Evolutionary conservation across 2,113 vertebrate species (phyloP).

Genomic region (Plecotus auritus): DNA sequence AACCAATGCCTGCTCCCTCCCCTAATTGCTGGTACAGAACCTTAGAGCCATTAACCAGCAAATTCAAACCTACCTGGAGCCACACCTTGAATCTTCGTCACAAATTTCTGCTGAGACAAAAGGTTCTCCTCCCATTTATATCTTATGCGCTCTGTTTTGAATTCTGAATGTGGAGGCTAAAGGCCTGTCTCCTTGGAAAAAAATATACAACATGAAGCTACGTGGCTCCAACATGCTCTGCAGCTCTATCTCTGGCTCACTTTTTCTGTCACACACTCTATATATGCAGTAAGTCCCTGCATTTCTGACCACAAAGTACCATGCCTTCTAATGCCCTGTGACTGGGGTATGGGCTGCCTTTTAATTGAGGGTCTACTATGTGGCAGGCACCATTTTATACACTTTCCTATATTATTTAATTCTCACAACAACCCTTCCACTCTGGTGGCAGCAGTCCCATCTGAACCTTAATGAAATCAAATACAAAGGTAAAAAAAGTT

Average conservation of each 20-base stretch:
- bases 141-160: neutral
- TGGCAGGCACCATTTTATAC: neutral
- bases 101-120: neutral
- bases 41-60: neutral
- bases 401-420: neutral
- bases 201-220: neutral
- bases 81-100: neutral
- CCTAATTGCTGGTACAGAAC: neutral
- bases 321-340: neutral
- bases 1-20: accelerated
- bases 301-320: neutral
- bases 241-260: neutral
- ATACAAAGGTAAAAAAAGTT: neutral
- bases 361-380: neutral
- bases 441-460: neutral
- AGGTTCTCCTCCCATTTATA: neutral
- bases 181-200: neutral
- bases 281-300: too few species aligned
- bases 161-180: neutral
- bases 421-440: neutral
- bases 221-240: neutral
- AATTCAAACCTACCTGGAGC: neutral
- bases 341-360: neutral
- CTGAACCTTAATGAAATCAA: neutral
- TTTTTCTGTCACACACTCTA: neutral